Percentiles rank a stretch among this genome's conserved stretches.
Conservation (phyloP, 2,888 invertebrate species). For the Melanchra persicariae region DNA sequence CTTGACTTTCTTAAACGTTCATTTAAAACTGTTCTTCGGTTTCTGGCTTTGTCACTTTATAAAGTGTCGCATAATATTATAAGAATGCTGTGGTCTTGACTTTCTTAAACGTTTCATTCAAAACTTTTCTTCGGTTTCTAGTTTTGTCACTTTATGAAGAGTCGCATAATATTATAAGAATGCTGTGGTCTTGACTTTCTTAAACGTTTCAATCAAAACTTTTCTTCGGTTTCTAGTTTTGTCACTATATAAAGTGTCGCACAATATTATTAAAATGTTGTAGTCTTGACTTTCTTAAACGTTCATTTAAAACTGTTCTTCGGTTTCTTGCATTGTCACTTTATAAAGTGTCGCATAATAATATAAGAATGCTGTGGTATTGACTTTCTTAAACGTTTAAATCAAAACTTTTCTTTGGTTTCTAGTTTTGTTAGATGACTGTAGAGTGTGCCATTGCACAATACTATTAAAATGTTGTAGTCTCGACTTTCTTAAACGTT, state of each 20-base stretch:
- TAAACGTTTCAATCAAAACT: too few relatives aligned
- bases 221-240: too few relatives aligned
- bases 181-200: too few relatives aligned
- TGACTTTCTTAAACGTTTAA: constrained; percentile 30
- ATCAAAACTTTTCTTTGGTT: neutral
- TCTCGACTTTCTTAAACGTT: neutral
- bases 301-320: neutral
- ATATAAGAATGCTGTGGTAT: too few relatives aligned
- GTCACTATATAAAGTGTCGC: too few relatives aligned
- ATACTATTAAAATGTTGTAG: neutral
- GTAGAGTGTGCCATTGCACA: neutral
- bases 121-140: too few relatives aligned
- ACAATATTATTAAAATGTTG: neutral
- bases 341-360: neutral
- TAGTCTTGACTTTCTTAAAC: constrained; percentile 21
- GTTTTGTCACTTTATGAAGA: neutral
- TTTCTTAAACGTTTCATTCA: too few relatives aligned
- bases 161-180: too few relatives aligned
- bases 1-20: too few relatives aligned
- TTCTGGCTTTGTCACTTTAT: too few relatives aligned
- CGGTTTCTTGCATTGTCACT: neutral
- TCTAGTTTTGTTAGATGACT: neutral
- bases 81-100: constrained; percentile 12
- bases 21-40: too few relatives aligned
- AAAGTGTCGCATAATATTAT: neutral